Conservation (phyloP, 2,888 invertebrate genomes). For the Hemicrepidius hirtus region DNA sequence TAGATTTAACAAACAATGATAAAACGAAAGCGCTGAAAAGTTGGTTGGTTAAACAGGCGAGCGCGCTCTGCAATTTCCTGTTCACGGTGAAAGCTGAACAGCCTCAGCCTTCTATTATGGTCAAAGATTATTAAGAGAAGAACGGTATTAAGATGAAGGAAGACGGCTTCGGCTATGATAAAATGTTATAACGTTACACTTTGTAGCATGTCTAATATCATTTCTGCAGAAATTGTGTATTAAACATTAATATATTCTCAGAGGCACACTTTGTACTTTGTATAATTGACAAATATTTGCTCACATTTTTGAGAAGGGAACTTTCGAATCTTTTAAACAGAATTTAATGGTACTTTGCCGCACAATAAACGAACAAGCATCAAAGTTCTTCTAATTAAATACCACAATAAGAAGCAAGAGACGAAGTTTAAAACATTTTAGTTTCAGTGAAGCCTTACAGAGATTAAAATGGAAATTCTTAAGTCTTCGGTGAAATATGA, state of each 20-base stretch:
- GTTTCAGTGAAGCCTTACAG: slow-evolving; percentile 54
- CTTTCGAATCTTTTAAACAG: slow-evolving; percentile 31
- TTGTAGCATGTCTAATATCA: slow-evolving; percentile 7
- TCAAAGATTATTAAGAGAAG: slow-evolving; percentile 40
- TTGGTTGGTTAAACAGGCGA: slow-evolving; percentile 40
- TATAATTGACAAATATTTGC: slow-evolving; percentile 36
- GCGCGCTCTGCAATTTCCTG: slow-evolving; percentile 40
- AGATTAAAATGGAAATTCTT: slow-evolving; percentile 67
- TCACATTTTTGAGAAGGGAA: background rate
- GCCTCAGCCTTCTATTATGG: slow-evolving; percentile 38
- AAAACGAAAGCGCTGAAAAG: slow-evolving; percentile 38
- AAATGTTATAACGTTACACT: slow-evolving; percentile 11
- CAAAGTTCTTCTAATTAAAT: slow-evolving; percentile 61
- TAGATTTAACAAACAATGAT: slow-evolving; percentile 41
- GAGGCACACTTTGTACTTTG: slow-evolving; percentile 12
- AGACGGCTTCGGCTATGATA: slow-evolving; percentile 2
- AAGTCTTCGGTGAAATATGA: slow-evolving; percentile 67
- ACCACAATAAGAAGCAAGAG: slow-evolving; percentile 57
- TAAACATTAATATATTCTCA: slow-evolving; percentile 32
- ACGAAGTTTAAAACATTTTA: slow-evolving; percentile 60
- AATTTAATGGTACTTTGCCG: slow-evolving; percentile 34
- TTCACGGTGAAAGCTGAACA: slow-evolving; percentile 37
- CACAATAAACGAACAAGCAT: slow-evolving; percentile 56
- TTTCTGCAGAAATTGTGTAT: slow-evolving; percentile 29
- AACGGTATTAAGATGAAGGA: slow-evolving; percentile 21